phyloP scores from a whole-genome alignment of 1,140 invertebrate species.

The Protaetia brevitarsis region DNA sequence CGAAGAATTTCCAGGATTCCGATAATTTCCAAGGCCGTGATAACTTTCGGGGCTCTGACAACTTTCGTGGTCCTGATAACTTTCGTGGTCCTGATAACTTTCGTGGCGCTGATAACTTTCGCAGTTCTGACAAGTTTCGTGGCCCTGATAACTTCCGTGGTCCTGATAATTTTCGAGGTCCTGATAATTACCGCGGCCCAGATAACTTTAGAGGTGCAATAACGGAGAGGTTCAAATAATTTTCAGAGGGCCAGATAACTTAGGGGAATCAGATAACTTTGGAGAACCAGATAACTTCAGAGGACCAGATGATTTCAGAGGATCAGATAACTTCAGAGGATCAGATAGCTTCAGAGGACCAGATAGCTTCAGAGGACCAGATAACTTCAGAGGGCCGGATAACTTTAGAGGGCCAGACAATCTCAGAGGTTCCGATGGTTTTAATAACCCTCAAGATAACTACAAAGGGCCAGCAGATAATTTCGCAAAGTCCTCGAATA shows the following conservation, averaged over 20 bases:
- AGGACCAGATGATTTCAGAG: slow-evolving; percentile 21
- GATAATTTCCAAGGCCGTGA: not conserved
- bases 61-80: not conserved
- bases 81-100: not conserved
- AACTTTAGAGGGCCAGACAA: slow-evolving; percentile 8
- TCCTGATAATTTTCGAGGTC: not conserved
- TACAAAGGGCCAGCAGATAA: not conserved
- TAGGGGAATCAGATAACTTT: too few species aligned
- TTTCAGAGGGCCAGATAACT: too few species aligned
- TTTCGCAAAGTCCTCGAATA: too few species aligned
- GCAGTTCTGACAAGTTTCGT: not conserved
- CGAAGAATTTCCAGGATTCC: too few species aligned
- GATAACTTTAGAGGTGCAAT: slow-evolving; percentile 1
- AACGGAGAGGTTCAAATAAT: slow-evolving; percentile 5
- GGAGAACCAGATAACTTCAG: not conserved
- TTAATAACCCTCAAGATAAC: not conserved
- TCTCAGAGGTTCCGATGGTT: slow-evolving; percentile 24
- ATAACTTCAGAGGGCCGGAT: slow-evolving; percentile 2
- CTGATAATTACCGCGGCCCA: too few species aligned
- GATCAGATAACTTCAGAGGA: slow-evolving; percentile 14
- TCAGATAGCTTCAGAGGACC: too few species aligned
- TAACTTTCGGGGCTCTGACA: slow-evolving; percentile 2
- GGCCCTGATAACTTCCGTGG: not conserved
- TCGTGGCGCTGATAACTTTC: too few species aligned
- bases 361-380: not conserved